Percentiles rank a stretch among this genome's conserved stretches.
Conservation (phyloP, 2,113 vertebrate genomes). For the Tachysurus fulvidraco region DNA sequence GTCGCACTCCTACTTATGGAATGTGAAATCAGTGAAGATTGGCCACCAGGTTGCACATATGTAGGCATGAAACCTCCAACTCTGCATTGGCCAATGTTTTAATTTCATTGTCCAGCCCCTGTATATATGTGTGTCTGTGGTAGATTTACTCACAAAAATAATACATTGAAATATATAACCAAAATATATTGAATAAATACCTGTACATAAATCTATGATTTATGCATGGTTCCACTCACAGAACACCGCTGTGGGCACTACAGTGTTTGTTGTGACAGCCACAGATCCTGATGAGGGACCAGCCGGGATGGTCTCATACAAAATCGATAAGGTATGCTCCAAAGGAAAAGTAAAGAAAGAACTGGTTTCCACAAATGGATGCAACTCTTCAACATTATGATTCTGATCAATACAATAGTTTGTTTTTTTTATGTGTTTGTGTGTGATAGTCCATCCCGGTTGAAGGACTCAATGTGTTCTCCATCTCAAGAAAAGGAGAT, state of each 20-base stretch:
- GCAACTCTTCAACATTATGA: not conserved
- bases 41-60: too few species aligned
- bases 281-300: slow-evolving; percentile 48
- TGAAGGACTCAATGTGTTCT: slow-evolving; percentile 60
- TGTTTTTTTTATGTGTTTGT: too few species aligned
- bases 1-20: too few species aligned
- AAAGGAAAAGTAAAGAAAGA: not conserved
- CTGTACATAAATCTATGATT: not conserved
- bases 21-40: too few species aligned
- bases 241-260: slow-evolving; percentile 1
- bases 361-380: not conserved
- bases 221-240: slow-evolving; percentile 31
- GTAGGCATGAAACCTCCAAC: too few species aligned
- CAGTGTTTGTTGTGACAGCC: slow-evolving; percentile 55
- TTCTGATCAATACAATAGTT: not conserved
- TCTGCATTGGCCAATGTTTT: too few species aligned
- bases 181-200: not conserved
- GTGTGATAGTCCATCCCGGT: slow-evolving; percentile 72
- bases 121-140: too few species aligned
- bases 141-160: not conserved
- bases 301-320: slow-evolving; percentile 55
- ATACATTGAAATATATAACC: not conserved
- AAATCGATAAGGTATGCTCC: slow-evolving; percentile 62
- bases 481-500: slow-evolving; percentile 62
- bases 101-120: too few species aligned